These are phyloP conservation scores for Leptinotarsa rubiginosa DNA, from an alignment of 2,888 invertebrate genomes.

Conservation along the genomic window DNA sequence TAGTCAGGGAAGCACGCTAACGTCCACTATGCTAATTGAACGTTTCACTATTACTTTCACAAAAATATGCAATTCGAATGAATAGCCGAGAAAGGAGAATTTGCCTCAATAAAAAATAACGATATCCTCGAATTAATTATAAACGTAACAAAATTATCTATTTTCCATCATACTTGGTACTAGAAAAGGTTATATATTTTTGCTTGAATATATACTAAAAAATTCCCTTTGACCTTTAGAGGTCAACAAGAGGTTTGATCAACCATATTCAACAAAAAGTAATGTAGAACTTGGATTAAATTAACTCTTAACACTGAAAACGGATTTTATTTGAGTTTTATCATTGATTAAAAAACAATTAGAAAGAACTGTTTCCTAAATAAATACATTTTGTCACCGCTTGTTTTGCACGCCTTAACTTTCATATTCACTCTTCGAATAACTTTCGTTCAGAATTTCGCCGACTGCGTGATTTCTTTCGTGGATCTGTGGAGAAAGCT, in stretches of 20 bases:
- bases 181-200: too few species aligned
- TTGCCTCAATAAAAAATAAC: not conserved
- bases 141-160: not conserved
- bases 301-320: too few species aligned
- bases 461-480: constrained; percentile 5
- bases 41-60: constrained; percentile 24
- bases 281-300: too few species aligned
- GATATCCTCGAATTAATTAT: constrained; percentile 2
- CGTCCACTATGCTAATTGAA: constrained; percentile 21
- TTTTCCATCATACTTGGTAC: too few species aligned
- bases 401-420: not conserved
- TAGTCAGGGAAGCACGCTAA: constrained; percentile 28
- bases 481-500: constrained; percentile 1
- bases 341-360: not conserved
- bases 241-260: not conserved
- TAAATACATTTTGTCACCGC: constrained; percentile 3
- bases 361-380: not conserved
- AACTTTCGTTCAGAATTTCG: not conserved
- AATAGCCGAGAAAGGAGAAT: constrained; percentile 14
- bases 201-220: too few species aligned
- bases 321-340: too few species aligned
- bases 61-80: constrained; percentile 10
- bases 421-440: not conserved
- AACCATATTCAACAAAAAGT: too few species aligned
- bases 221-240: not conserved